A percentile compares a stretch with the other conserved stretches of the same genome.
These are phyloP conservation scores for Patagioenas fasciata DNA, from an alignment of 2,113 vertebrate genomes.

Conservation along the genomic window DNA sequence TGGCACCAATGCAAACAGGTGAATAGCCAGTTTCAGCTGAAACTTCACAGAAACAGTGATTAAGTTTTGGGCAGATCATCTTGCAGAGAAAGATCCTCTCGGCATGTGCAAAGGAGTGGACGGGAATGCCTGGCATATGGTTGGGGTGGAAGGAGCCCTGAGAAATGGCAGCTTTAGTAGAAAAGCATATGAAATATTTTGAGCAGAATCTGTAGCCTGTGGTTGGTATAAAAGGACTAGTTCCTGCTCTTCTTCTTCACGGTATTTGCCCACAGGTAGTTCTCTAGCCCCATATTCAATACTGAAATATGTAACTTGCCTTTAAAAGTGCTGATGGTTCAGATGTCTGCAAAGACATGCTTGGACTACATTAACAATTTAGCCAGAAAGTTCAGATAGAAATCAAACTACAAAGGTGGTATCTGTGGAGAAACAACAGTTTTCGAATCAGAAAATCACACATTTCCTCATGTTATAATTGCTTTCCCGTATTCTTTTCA, in stretches of 20 bases:
- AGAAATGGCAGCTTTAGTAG: background rate
- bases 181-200: background rate
- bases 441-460: background rate
- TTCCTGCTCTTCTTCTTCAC: background rate
- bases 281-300: background rate
- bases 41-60: background rate
- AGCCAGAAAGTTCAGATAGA: background rate
- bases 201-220: background rate
- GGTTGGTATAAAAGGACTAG: background rate
- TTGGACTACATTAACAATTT: background rate
- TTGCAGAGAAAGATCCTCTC: background rate
- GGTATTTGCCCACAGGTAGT: background rate
- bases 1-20: background rate
- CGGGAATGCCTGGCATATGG: background rate
- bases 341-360: background rate
- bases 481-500: background rate
- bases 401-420: background rate
- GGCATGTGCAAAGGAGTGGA: background rate
- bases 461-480: background rate
- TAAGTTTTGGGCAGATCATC: background rate
- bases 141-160: background rate
- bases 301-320: background rate
- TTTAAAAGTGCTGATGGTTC: background rate
- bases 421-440: background rate
- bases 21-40: background rate